These are phyloP conservation scores for Larimichthys polyactis DNA, from an alignment of 2,113 vertebrate species.

Conservation along the genomic window DNA sequence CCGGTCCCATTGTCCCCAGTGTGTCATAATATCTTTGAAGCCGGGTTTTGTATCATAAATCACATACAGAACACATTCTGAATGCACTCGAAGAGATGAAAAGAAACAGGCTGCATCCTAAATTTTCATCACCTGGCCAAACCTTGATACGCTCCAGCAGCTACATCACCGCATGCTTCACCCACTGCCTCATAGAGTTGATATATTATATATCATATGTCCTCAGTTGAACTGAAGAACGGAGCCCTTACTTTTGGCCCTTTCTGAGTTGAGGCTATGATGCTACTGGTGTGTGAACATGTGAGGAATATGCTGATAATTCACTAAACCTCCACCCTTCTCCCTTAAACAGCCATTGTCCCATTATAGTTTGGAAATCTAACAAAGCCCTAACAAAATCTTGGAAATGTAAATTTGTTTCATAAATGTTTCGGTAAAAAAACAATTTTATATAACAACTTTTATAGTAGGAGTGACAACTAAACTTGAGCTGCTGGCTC, in stretches of 20 bases:
- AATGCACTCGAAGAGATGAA: background rate
- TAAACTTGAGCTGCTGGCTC: background rate
- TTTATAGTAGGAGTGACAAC: no score
- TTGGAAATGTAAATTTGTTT: no score
- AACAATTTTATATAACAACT: no score
- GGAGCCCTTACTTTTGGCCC: background rate
- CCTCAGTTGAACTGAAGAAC: no score
- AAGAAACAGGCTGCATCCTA: background rate
- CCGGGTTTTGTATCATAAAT: background rate
- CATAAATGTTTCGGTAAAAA: no score
- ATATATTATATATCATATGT: background rate
- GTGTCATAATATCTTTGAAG: no score
- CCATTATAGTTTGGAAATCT: background rate
- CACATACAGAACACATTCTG: background rate
- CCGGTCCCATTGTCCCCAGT: background rate
- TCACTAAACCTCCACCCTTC: no score
- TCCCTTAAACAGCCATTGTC: background rate
- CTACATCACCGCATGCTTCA: background rate
- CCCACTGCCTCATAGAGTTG: background rate
- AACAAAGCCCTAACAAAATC: background rate
- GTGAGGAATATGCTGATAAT: background rate
- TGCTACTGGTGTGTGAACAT: background rate
- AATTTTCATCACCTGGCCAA: background rate
- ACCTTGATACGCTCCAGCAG: slow-evolving; percentile 4
- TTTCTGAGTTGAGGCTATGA: background rate